Base-by-base conservation (phyloP, 2,888 invertebrate species). In the Fabriciana adippe region DNA sequence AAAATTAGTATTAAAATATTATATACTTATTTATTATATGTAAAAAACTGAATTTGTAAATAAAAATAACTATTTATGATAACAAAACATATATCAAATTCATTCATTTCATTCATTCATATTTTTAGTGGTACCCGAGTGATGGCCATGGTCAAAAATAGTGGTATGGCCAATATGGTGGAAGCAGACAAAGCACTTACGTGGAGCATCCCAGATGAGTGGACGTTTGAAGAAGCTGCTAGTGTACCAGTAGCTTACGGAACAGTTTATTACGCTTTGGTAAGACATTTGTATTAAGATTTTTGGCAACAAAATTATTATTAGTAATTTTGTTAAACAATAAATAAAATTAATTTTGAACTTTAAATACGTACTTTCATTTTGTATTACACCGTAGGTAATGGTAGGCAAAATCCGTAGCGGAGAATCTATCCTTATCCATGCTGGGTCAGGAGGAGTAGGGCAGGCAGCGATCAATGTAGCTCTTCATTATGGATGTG, bases 381-480 rank as follows among this genome's bases (percentile, higher is more conserved):
- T 41, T 41, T 11, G 8, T 41, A 11, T 41, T 41, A 41, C 31
- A 57, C 18, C 11, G 3, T 13, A 93, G 93, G 74, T 92, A 1
- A 89, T 93, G 88, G 84, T 91, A 1, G 99, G 98, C 18, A 94
- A 95, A 74, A 94, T 99, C 87, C 94, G 95, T 81, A 94, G 94
- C 18, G 97, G 98, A 0, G 97, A 99, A 79, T 95, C 95, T 1
- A 95, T 99, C 15, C 93, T 99, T 0, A 96, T 99, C 75, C 99
- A 99, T 83, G 98, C 99, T 2, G 99, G 99, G 5, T 97, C 97
- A 13, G 99, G 99, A 3, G 99, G 99, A 70, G 99, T 99, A 0
- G 99, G 99, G 0, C 99, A 99, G 89, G 99, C 99, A 0, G 98
- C 99, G 66, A 99, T 99, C 77, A 94, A 97, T 15, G 97, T 99